A percentile compares a stretch with the other conserved stretches of the same genome.
Evolutionary conservation across 1,140 invertebrate genomes (phyloP).

Genomic region (Phortica variegata): DNA sequence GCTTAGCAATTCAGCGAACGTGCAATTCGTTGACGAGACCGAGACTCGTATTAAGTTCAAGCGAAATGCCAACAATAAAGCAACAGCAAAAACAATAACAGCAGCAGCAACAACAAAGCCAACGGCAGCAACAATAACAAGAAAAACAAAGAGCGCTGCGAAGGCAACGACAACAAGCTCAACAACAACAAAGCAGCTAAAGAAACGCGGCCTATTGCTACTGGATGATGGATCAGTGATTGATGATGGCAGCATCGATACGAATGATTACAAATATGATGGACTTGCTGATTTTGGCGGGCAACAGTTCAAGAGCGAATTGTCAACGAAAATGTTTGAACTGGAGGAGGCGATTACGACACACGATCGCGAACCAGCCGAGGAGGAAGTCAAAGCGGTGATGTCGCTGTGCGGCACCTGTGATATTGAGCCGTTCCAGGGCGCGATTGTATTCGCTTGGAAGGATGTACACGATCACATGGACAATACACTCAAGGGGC

Average conservation of each 20-base stretch:
- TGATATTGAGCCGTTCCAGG: conserved; percentile 72
- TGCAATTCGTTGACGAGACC: conserved; percentile 63
- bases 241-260: conserved; percentile 61
- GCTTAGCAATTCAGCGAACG: conserved; percentile 59
- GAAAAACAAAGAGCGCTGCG: not conserved
- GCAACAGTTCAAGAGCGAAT: conserved; percentile 57
- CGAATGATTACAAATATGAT: conserved; percentile 49
- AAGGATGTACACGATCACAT: conserved; percentile 57
- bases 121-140: conserved; percentile 9
- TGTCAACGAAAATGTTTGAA: conserved; percentile 34
- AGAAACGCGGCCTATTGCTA: conserved; percentile 65
- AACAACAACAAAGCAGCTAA: conserved; percentile 57
- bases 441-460: conserved; percentile 75
- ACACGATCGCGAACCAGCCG: conserved; percentile 76
- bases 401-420: conserved; percentile 77
- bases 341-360: conserved; percentile 58
- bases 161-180: not conserved
- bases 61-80: conserved; percentile 54
- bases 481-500: conserved; percentile 67
- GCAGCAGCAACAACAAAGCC: conserved; percentile 32
- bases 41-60: conserved; percentile 60
- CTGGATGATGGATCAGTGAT: conserved; percentile 67
- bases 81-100: conserved; percentile 1
- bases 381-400: conserved; percentile 75
- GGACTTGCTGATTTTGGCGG: conserved; percentile 70